Evolutionary conservation across 1,140 invertebrate genomes (phyloP).

Genomic region (Rhizoglyphus robini): DNA sequence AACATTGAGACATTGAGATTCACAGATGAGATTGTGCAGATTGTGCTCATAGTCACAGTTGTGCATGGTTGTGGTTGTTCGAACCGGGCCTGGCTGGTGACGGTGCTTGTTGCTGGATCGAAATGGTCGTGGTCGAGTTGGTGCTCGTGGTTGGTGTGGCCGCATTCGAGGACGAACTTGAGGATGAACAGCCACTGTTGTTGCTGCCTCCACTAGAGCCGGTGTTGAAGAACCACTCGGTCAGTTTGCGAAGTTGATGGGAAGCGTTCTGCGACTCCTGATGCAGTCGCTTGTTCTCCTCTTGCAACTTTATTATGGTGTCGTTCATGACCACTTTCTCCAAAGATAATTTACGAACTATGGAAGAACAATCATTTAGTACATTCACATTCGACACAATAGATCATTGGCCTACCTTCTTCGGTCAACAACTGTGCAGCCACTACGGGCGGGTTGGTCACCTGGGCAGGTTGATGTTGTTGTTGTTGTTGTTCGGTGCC

Average conservation of each 20-base stretch:
- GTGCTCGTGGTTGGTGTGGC: background rate
- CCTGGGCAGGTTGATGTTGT: background rate
- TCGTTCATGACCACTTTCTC: constrained; percentile 30
- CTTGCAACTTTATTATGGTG: constrained; percentile 53
- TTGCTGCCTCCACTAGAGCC: background rate
- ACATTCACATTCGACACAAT: background rate
- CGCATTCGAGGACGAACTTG: background rate
- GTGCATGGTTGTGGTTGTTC: background rate
- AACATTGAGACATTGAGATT: too few relatives aligned
- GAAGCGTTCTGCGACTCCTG: constrained; percentile 76
- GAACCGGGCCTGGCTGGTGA: background rate
- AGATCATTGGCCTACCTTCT: background rate
- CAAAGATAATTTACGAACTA: constrained; percentile 22
- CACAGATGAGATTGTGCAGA: too few relatives aligned
- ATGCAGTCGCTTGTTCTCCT: constrained; percentile 69
- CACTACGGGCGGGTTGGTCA: background rate
- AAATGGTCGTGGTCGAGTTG: constrained; percentile 5
- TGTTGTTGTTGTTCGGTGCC: too few relatives aligned
- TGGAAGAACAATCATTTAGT: background rate
- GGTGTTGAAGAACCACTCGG: constrained; percentile 68
- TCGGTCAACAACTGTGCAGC: background rate
- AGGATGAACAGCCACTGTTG: background rate
- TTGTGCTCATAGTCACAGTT: too few relatives aligned
- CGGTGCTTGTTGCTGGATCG: background rate
- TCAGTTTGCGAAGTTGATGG: constrained; percentile 72